Evolutionary conservation across 2,888 invertebrate species (phyloP).

Genomic region (Drosophila setosimentum): DNA sequence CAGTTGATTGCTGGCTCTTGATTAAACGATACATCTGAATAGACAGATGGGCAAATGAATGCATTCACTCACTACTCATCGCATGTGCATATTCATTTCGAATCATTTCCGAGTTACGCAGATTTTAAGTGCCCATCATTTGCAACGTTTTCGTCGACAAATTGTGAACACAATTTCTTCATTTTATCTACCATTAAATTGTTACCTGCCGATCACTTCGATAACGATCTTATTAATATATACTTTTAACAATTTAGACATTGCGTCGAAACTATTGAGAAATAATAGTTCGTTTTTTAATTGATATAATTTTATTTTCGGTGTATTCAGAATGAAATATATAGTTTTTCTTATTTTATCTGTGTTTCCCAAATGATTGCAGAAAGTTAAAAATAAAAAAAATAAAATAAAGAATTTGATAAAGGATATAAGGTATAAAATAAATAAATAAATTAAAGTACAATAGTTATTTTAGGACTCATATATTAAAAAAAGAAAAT

Average conservation of each 20-base stretch:
- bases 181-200: background rate
- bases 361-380: background rate
- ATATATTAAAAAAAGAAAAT: background rate
- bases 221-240: background rate
- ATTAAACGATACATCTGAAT: slow-evolving; percentile 18
- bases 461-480: no score
- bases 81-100: slow-evolving; percentile 6
- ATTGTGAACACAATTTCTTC: background rate
- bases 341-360: background rate
- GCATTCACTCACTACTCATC: slow-evolving; percentile 1
- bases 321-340: no score
- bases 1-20: slow-evolving; percentile 37
- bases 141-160: background rate
- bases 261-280: background rate
- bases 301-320: no score
- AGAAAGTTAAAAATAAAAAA: background rate
- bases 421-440: no score
- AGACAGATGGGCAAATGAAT: slow-evolving; percentile 5
- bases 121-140: background rate
- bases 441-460: background rate
- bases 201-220: background rate
- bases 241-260: background rate
- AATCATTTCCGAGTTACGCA: slow-evolving; percentile 7
- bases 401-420: background rate
- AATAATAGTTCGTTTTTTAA: background rate